Base-by-base conservation (phyloP, 2,888 invertebrate genomes). In the Drosophila vallismaia region DNA sequence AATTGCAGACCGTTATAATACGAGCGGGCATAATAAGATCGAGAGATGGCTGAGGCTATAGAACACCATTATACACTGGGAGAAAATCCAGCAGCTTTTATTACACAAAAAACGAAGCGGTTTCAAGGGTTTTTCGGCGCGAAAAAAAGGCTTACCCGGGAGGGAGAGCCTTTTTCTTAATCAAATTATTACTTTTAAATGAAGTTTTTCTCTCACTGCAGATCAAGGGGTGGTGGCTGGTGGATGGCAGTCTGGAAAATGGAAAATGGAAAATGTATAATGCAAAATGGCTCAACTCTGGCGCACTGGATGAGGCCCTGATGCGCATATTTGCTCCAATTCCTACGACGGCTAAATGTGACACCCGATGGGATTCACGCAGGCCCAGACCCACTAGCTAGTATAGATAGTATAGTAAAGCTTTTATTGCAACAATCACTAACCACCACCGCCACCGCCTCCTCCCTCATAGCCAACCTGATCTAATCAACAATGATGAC, bases 1-100 rank as follows among this genome's bases (percentile, higher is more conserved):
- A 84, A 84, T 88, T 86, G 88, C 75, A 70, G 76, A 84, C 83
- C 83, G 83, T 84, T 84, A 84, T 84, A 84, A 84, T 88, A 68
- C 85, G 86, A 84, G 81, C 74, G 78, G 69, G 77, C 84, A 86
- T 83, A 83, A 82, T 87, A 82, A 82, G 86, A 79, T 67, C 69
- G 48, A 71, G 77, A 63, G 73, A 57, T 50, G 58, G 66, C 77
- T 58, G 8, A n/a, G 14, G 53, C 45, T 10, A 45, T 36, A 45
- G 42, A 8, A 38, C 42, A 42, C 14, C 14, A 12, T n/a, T 2
- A 14, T 42, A 42, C 44, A 44, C 44, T 10, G 0, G 2, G 10
- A 4, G 44, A 24, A 44, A 44, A 44, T 10, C 44, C 24, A 3
- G 1, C 0, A 5, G 36, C 36, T 10, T 33, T 33, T 10, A 36